Base-by-base conservation (phyloP, 2,113 vertebrate genomes). In the Centropristis striata region DNA sequence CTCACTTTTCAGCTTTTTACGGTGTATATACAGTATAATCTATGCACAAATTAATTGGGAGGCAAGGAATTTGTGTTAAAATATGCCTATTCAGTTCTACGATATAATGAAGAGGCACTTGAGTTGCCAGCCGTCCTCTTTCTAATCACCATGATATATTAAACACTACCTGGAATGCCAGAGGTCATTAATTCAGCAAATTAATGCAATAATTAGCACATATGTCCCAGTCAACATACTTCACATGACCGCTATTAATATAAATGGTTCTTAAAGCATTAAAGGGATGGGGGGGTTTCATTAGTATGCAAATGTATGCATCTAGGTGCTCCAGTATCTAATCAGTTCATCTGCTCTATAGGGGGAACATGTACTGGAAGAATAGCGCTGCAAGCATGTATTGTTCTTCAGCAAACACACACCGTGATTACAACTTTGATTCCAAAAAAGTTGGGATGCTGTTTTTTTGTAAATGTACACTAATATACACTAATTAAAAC, bases 271-370 rank as follows among this genome's bases (percentile, higher is more conserved):
- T 54, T 60, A 61, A 49, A 51, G 50, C 47, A 64, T 72, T 55
- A 47, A 69, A 32, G 67, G 41, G 65, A 65, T 25, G 51, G 7
- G 18, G 46, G 25, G 57, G 28, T 58, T 10, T 86, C 80, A 87
- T 85, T 75, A 83, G 65, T 53, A 81, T 85, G 81, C 51, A 75
- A 86, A 88, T 82, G 28, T 23, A 80, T 86, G 61, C 57, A 85
- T 82, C 80, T 86, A 77, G 78, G 86, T 75, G 78, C 61, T 83
- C 37, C 49, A 57, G 55, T 36, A 53, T 70, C 42, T 16, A 69
- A 73, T 81, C 59, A 61, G 55, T 49, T 72, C 21, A 75, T 67
- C 41, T 59, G 50, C 61, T 82, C 71, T 2, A 39, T 18, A 28
- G 41, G 42, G 42, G 50, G 68, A 78, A 64, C 61, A 58, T 55